Evolutionary conservation across 1,140 invertebrate species (phyloP).

Genomic region (Centruroides sculpturatus): DNA sequence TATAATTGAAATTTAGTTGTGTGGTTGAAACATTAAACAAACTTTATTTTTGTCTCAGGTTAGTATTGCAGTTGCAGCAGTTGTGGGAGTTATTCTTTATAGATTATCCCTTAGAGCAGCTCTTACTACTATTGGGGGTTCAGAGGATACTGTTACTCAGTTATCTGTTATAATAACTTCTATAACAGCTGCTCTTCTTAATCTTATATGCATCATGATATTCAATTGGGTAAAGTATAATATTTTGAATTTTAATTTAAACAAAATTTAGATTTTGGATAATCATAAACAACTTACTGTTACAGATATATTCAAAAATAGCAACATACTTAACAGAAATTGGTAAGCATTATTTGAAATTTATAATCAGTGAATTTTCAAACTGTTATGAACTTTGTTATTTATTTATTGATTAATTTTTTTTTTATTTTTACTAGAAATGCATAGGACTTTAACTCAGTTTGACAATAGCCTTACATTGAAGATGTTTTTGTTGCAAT

Average conservation of each 20-base stretch:
- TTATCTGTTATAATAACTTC: slow-evolving; percentile 62
- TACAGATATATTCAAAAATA: slow-evolving; percentile 16
- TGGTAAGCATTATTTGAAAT: slow-evolving; percentile 18
- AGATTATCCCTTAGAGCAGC: slow-evolving; percentile 71
- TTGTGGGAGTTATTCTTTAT: slow-evolving; percentile 81
- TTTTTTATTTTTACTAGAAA: slow-evolving; percentile 37
- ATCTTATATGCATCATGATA: slow-evolving; percentile 68
- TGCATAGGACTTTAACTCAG: slow-evolving; percentile 88
- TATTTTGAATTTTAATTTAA: not conserved
- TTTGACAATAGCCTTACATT: slow-evolving; percentile 93
- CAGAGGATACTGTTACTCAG: slow-evolving; percentile 40
- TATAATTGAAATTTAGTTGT: slow-evolving; percentile 1
- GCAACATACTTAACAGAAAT: slow-evolving; percentile 83
- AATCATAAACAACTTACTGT: not conserved
- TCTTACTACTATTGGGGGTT: slow-evolving; percentile 24
- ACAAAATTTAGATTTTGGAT: not conserved
- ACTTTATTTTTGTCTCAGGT: slow-evolving; percentile 33
- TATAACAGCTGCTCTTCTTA: slow-evolving; percentile 67
- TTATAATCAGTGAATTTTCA: not conserved
- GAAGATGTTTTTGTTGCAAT: slow-evolving; percentile 94
- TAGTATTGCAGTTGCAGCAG: slow-evolving; percentile 61
- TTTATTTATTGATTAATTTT: not conserved
- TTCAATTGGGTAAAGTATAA: slow-evolving; percentile 54
- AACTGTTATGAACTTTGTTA: not conserved
- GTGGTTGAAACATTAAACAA: not conserved